phyloP scores from a whole-genome alignment of 2,113 vertebrate species.

The Protobothrops flavoviridis region DNA sequence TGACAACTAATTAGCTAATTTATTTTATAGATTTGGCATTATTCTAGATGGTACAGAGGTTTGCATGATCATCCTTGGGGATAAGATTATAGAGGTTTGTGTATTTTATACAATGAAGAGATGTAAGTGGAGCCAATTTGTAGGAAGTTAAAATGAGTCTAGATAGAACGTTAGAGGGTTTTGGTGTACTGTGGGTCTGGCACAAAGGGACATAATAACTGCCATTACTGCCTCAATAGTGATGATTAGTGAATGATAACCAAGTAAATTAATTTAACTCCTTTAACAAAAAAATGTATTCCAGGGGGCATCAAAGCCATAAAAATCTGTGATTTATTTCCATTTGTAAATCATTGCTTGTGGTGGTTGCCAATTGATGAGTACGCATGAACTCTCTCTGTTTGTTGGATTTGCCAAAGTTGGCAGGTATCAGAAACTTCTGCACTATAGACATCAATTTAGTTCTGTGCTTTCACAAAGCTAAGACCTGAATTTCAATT shows the following conservation, averaged over 20 bases:
- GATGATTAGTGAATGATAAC: neutral
- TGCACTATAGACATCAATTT: slow-evolving; percentile 32
- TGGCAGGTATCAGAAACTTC: neutral
- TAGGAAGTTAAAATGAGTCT: neutral
- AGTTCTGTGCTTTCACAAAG: slow-evolving; percentile 22
- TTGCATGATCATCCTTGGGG: neutral
- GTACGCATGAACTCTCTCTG: neutral
- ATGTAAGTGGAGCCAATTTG: neutral
- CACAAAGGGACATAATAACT: neutral
- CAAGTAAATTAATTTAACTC: neutral
- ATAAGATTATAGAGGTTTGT: neutral
- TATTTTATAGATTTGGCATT: neutral
- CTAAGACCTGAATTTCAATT: slow-evolving; percentile 47
- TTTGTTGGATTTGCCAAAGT: neutral
- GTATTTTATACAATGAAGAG: neutral
- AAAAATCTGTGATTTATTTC: neutral
- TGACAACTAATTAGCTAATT: neutral
- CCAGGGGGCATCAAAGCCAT: neutral
- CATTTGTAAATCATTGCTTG: neutral
- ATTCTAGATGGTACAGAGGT: neutral
- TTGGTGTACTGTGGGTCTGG: neutral
- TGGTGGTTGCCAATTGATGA: neutral
- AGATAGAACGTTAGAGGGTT: neutral
- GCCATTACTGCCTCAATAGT: neutral
- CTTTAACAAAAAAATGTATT: neutral